phyloP scores from a whole-genome alignment of 2,113 vertebrate genomes.

The Tetrax tetrax region DNA sequence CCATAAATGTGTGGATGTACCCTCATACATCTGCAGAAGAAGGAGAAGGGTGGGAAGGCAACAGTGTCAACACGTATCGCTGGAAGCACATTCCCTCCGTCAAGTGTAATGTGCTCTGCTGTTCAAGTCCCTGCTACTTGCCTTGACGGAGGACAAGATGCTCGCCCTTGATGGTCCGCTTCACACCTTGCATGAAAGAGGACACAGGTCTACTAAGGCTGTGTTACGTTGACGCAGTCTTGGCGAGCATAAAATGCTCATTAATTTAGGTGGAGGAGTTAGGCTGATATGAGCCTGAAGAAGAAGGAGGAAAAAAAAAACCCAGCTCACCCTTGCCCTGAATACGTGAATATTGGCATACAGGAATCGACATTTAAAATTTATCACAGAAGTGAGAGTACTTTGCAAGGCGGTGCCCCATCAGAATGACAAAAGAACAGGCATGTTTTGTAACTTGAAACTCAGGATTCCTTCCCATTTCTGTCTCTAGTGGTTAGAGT shows the following conservation, averaged over 20 bases:
- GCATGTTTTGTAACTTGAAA: slow-evolving; percentile 48
- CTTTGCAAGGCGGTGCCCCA: background rate
- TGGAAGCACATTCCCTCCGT: background rate
- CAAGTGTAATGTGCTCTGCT: background rate
- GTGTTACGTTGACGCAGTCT: background rate
- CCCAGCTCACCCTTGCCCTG: background rate
- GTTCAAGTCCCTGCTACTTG: fast-evolving
- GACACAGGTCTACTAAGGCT: background rate
- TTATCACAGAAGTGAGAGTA: slow-evolving; percentile 9
- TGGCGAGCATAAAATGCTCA: background rate
- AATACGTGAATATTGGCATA: background rate
- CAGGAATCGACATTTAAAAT: background rate
- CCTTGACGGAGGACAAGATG: background rate
- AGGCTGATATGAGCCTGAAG: background rate
- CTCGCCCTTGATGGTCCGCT: fast-evolving
- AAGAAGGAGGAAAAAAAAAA: fast-evolving
- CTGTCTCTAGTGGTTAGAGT: slow-evolving; percentile 64
- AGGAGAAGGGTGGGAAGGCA: background rate
- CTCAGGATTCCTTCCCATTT: slow-evolving; percentile 60
- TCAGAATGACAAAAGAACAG: slow-evolving; percentile 50
- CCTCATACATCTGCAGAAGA: background rate
- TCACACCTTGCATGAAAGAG: background rate
- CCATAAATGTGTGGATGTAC: background rate
- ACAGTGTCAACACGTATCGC: too few species aligned
- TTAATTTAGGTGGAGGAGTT: background rate